These are phyloP conservation scores for Hyposoter didymator DNA, from an alignment of 2,888 invertebrate species.

Conservation along the genomic window DNA sequence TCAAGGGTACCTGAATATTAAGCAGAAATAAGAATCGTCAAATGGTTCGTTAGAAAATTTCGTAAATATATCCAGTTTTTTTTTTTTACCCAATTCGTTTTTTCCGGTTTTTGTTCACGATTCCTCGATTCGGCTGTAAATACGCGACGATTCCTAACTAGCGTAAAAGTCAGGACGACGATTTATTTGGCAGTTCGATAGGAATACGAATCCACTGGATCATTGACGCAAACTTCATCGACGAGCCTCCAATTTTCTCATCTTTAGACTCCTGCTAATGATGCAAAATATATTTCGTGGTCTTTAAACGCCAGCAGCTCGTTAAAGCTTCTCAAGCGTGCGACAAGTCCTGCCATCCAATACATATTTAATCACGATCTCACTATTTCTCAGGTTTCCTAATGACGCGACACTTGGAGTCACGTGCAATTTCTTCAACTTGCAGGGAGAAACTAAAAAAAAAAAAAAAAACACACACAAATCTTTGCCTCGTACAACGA, in stretches of 20 bases:
- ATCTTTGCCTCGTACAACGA: background rate
- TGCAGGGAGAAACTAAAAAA: too few relatives aligned
- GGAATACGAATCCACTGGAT: background rate
- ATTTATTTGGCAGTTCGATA: background rate
- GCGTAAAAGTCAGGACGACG: background rate
- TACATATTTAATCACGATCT: conserved; percentile 16
- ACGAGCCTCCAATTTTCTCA: conserved; percentile 7
- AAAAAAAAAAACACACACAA: background rate
- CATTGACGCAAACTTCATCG: conserved; percentile 26
- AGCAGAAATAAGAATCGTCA: background rate
- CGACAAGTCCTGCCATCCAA: background rate
- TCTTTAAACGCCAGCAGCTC: conserved; percentile 17
- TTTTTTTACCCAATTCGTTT: background rate
- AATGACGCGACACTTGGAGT: conserved; percentile 19
- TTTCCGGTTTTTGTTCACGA: too few relatives aligned
- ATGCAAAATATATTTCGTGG: conserved; percentile 9
- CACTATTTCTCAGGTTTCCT: conserved; percentile 7
- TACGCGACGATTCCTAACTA: background rate
- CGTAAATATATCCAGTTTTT: too few relatives aligned
- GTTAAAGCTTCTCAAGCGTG: conserved; percentile 22
- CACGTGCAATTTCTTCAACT: background rate
- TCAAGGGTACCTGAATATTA: background rate
- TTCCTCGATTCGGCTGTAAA: background rate
- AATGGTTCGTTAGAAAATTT: background rate
- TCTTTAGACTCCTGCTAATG: conserved; percentile 40